Evolutionary conservation across 2,113 vertebrate species (phyloP).

Genomic region (Cephalopterus ornatus): DNA sequence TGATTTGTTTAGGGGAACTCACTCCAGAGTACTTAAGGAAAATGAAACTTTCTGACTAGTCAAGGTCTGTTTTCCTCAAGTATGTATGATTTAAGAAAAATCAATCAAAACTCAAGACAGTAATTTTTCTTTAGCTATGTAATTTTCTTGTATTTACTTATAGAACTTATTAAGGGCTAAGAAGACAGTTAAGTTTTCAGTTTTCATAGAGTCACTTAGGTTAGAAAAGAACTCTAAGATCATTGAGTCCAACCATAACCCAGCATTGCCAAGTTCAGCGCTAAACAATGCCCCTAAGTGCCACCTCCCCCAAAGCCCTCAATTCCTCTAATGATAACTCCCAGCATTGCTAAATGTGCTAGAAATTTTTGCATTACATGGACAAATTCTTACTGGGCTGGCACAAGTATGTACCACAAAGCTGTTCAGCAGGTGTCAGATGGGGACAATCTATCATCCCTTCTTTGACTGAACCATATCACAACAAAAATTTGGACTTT

Average conservation of each 20-base stretch:
- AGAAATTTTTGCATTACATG: background rate
- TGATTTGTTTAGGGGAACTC: background rate
- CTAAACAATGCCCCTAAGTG: background rate
- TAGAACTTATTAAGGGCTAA: background rate
- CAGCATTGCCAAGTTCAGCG: background rate
- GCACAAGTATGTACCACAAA: rapidly evolving
- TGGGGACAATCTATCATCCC: background rate
- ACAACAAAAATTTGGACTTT: background rate
- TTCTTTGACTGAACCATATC: background rate
- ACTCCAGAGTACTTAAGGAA: background rate
- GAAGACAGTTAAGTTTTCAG: background rate
- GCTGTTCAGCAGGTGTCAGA: background rate
- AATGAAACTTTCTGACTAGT: background rate
- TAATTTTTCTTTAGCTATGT: background rate
- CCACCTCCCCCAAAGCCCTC: background rate
- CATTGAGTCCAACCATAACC: background rate
- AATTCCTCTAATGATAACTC: background rate
- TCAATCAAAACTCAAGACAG: background rate
- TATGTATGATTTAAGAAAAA: background rate
- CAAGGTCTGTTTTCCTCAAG: background rate
- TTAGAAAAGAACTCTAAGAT: background rate
- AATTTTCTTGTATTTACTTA: background rate
- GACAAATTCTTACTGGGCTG: background rate
- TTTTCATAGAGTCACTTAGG: background rate
- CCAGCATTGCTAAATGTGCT: background rate